Evolutionary conservation across 2,888 invertebrate species (phyloP).

Genomic region (Himalopsyche japonica): DNA sequence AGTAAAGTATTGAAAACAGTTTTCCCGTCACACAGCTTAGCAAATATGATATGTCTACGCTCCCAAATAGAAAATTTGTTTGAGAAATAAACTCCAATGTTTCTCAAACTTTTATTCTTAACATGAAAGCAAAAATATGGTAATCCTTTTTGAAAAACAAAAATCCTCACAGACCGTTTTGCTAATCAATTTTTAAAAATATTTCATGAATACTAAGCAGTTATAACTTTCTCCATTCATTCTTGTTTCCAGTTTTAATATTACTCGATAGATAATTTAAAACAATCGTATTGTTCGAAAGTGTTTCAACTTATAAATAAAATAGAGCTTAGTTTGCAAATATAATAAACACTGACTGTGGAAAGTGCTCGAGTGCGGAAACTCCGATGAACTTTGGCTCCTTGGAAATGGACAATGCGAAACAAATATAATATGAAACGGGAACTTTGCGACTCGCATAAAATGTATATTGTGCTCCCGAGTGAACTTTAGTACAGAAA

Average conservation of each 20-base stretch:
- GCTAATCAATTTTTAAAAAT: no score
- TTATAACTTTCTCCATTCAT: no score
- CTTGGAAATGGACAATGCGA: slow-evolving; percentile 2
- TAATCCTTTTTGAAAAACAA: no score
- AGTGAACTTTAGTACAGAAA: neutral
- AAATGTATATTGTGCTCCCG: neutral
- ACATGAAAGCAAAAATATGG: no score
- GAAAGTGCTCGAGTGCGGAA: neutral
- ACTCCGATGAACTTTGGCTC: neutral
- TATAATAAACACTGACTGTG: neutral
- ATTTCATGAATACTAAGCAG: no score
- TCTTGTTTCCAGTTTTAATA: neutral
- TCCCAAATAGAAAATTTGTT: no score
- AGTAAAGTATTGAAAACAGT: no score
- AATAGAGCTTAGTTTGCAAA: neutral
- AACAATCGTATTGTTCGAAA: neutral
- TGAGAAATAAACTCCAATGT: no score
- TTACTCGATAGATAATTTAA: neutral
- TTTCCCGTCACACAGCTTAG: no score
- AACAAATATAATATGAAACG: slow-evolving; percentile 7
- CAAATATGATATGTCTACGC: no score
- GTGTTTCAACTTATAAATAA: neutral
- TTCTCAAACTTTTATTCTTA: no score
- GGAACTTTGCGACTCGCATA: neutral
- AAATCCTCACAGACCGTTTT: no score